phyloP scores from a whole-genome alignment of 2,113 vertebrate species.

The Callocephalon fimbriatum region DNA sequence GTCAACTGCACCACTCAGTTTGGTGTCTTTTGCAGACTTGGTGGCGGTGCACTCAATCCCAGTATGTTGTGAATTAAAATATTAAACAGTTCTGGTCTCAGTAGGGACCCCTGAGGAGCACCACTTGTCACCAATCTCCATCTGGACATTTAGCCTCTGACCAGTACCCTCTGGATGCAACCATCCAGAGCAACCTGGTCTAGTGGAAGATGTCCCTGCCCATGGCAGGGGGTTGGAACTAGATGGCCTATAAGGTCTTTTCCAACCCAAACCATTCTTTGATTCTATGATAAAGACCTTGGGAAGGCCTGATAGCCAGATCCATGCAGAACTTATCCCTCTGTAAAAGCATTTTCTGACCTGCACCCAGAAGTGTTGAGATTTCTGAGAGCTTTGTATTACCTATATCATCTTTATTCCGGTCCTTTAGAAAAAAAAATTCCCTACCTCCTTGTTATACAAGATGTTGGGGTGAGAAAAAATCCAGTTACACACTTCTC shows the following conservation, averaged over 20 bases:
- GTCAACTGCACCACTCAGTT: neutral
- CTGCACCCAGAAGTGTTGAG: neutral
- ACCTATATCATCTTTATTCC: neutral
- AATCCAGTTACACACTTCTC: neutral
- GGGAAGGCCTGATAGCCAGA: rapidly evolving
- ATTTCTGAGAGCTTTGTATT: neutral
- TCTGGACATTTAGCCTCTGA: neutral
- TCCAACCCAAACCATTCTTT: neutral
- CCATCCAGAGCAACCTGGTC: neutral
- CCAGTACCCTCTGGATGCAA: neutral
- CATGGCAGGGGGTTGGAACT: neutral
- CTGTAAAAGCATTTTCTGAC: neutral
- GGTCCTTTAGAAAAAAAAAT: neutral
- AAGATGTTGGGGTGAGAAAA: neutral
- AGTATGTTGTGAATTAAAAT: neutral
- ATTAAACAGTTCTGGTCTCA: neutral
- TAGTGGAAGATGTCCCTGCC: neutral
- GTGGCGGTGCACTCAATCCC: neutral
- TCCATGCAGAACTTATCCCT: neutral
- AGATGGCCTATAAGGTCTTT: neutral
- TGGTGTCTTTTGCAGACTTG: neutral
- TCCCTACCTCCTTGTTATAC: neutral
- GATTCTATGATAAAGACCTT: neutral
- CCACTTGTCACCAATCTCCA: neutral
- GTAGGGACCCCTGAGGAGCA: neutral